Evolutionary conservation across 2,888 invertebrate genomes (phyloP), one percentile per base, ranked within the genome.

Genomic region (Petrophora chlorosata): DNA sequence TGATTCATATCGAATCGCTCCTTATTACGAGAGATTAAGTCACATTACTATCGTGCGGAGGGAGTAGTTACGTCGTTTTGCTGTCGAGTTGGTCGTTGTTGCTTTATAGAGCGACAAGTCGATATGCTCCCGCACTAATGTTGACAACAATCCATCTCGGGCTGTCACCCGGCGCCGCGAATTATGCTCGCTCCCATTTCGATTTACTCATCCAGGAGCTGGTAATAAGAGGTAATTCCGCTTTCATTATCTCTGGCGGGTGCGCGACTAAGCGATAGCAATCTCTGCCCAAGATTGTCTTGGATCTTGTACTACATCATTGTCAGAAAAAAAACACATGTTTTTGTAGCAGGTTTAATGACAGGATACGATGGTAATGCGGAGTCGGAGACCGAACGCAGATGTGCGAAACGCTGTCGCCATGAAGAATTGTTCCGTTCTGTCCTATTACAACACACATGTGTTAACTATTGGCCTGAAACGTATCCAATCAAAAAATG

Each of bases 101-200:
- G 64, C 64, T 67, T 74, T 74, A 75, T 69, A 70, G 76, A 75
- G 78, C 79, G 80, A 75, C 85, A 82, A 85, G 84, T 83, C 84
- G 82, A 83, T 83, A 80, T 82, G 84, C 81, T 81, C 82, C 80
- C 84, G 85, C 85, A 83, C 81, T 86, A 86, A 84, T 87, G 86
- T 86, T 87, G 86, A 85, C 86, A 82, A 87, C 80, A 82, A 88
- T 88, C 84, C 81, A 87, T 88, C 88, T 87, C 82, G 73, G 67
- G 70, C 79, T 85, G 87, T 86, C 87, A 82, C 72, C 66, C 81
- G 84, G 82, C 85, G 85, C 82, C 85, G 85, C 78, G 85, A 82
- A 85, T 88, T 79, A 83, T 78, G 78, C 80, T 82, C 85, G 82
- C 81, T 86, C 83, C 83, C 85, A 85, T 86, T 89, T 88, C 85